phyloP scores from a whole-genome alignment of 2,888 invertebrate genomes.

The Drosophila melanosoma region DNA sequence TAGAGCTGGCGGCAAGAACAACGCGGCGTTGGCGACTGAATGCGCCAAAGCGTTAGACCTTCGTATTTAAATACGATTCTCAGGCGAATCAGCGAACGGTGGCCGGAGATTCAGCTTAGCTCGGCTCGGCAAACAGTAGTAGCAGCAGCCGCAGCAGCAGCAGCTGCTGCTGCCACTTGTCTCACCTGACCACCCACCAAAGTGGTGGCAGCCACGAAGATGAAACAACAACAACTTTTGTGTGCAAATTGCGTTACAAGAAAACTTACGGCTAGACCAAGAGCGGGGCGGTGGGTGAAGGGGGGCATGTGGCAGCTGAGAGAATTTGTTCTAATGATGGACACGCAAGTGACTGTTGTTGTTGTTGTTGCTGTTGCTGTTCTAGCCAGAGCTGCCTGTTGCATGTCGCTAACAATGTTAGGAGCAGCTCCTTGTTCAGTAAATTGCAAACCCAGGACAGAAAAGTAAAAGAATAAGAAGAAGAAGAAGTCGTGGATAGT shows the following conservation, averaged over 20 bases:
- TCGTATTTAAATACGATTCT: slow-evolving; percentile 83
- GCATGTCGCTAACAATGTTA: slow-evolving; percentile 46
- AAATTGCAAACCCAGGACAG: slow-evolving; percentile 59
- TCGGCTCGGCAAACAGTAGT: slow-evolving; percentile 21
- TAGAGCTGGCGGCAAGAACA: slow-evolving; percentile 76
- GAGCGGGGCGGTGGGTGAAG: slow-evolving; percentile 4
- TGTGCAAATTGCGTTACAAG: slow-evolving; percentile 83
- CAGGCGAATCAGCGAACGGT: slow-evolving; percentile 77
- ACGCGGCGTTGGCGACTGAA: slow-evolving; percentile 82
- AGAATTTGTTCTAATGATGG: slow-evolving; percentile 83
- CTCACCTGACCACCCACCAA: slow-evolving; percentile 85
- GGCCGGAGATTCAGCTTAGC: slow-evolving; percentile 37
- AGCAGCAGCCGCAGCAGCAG: slow-evolving; percentile 1
- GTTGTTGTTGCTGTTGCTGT: slow-evolving; percentile 29
- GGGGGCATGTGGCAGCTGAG: slow-evolving; percentile 57
- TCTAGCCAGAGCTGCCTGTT: slow-evolving; percentile 21
- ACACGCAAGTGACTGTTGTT: slow-evolving; percentile 72
- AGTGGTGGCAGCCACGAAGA: slow-evolving; percentile 62
- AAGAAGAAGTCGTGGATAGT: slow-evolving; percentile 35
- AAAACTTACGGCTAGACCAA: slow-evolving; percentile 27
- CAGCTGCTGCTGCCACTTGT: slow-evolving; percentile 69
- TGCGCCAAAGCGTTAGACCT: slow-evolving; percentile 75
- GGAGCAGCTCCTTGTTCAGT: slow-evolving; percentile 64
- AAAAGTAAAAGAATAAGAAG: slow-evolving; percentile 2
- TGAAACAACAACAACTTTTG: slow-evolving; percentile 62